Conservation (phyloP, 2,797 vertebrate species). For the Anableps anableps region DNA sequence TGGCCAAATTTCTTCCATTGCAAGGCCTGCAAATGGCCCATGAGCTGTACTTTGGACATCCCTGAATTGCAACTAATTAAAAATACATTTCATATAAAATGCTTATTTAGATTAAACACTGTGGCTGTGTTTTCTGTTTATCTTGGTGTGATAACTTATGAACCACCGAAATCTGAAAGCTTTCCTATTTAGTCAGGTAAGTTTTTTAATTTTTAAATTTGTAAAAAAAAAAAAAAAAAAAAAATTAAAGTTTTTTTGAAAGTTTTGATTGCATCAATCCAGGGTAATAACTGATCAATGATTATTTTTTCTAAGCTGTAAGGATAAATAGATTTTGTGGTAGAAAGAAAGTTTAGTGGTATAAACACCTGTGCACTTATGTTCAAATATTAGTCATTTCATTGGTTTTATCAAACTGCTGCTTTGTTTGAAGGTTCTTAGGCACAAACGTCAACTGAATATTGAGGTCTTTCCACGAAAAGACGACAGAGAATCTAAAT, state of each 20-base stretch:
- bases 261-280: neutral
- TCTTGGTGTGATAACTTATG: neutral
- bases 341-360: neutral
- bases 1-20: neutral
- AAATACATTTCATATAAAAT: neutral
- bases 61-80: neutral
- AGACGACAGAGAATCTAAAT: slow-evolving; percentile 78
- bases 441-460: slow-evolving; percentile 43
- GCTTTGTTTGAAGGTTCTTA: neutral
- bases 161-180: neutral
- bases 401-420: neutral
- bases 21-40: neutral
- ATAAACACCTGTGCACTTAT: neutral
- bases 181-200: neutral
- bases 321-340: neutral
- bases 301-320: neutral
- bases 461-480: slow-evolving; percentile 90
- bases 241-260: too few relatives aligned
- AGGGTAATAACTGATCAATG: neutral
- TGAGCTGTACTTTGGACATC: neutral
- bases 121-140: neutral
- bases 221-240: too few relatives aligned
- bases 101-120: neutral
- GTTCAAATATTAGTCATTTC: neutral
- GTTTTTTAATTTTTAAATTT: too few relatives aligned